Conservation (phyloP, 2,888 invertebrate species). For the Esperia sulphurella region DNA sequence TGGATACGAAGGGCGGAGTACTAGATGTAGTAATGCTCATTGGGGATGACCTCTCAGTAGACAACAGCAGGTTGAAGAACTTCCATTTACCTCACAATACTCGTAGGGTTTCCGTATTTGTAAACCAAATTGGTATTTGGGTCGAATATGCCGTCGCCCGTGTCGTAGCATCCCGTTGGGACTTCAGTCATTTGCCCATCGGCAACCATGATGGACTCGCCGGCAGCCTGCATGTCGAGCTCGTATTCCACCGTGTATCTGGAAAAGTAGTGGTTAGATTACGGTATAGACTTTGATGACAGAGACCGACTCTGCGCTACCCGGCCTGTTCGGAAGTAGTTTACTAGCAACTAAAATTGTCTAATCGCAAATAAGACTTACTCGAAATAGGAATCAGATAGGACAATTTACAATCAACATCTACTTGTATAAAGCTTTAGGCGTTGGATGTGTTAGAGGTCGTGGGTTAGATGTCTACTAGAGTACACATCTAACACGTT, state of each 20-base stretch:
- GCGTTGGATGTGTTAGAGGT: too few species aligned
- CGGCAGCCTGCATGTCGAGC: constrained; percentile 81
- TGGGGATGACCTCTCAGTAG: background rate
- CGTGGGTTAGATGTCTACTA: too few species aligned
- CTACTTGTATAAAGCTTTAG: too few species aligned
- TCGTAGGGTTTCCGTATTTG: constrained; percentile 45
- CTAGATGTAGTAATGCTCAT: background rate
- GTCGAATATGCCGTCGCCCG: constrained; percentile 85
- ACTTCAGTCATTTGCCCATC: constrained; percentile 77
- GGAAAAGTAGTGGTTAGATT: background rate
- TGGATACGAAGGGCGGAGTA: background rate
- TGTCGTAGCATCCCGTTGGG: constrained; percentile 83
- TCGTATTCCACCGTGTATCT: constrained; percentile 56
- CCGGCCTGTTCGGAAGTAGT: too few species aligned
- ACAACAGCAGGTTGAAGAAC: too few species aligned
- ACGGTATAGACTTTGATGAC: too few species aligned
- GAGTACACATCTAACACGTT: too few species aligned
- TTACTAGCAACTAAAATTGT: too few species aligned
- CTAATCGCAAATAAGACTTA: too few species aligned
- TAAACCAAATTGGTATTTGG: constrained; percentile 63
- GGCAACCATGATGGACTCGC: constrained; percentile 80
- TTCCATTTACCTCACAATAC: constrained; percentile 41
- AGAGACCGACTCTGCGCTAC: too few species aligned
- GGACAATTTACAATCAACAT: too few species aligned
- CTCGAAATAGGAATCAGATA: too few species aligned